Evolutionary conservation across 2,888 invertebrate species (phyloP).

Genomic region (Platynereis dumerilii): DNA sequence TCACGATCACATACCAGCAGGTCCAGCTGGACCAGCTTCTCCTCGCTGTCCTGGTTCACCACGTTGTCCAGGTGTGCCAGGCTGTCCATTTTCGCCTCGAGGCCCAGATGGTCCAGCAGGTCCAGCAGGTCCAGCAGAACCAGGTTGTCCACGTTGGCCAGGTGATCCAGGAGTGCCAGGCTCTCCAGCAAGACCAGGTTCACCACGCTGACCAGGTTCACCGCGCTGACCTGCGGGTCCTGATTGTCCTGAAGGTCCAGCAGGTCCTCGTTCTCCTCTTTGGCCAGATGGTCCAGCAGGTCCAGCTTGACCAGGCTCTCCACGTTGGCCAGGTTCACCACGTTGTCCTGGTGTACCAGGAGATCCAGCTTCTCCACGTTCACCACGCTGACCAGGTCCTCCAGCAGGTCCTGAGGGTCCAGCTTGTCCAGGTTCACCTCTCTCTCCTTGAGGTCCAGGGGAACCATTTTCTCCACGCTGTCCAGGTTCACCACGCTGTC

Average conservation of each 20-base stretch:
- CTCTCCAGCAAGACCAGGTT: slow-evolving; percentile 27
- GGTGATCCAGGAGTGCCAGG: slow-evolving; percentile 27
- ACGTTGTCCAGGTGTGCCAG: slow-evolving; percentile 27
- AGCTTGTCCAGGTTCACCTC: slow-evolving; percentile 22
- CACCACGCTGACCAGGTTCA: slow-evolving; percentile 14
- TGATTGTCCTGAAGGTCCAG: slow-evolving; percentile 57
- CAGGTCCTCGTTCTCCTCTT: slow-evolving; percentile 43
- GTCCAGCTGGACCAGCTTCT: slow-evolving; percentile 45
- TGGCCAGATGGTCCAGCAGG: slow-evolving; percentile 13
- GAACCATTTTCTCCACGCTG: slow-evolving; percentile 21
- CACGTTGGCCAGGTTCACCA: slow-evolving; percentile 62
- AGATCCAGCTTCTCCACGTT: slow-evolving; percentile 18
- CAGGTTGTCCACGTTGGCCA: slow-evolving; percentile 28
- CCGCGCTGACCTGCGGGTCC: slow-evolving; percentile 31
- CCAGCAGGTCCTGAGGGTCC: slow-evolving; percentile 30
- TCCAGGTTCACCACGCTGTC: slow-evolving; percentile 29
- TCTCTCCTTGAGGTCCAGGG: slow-evolving; percentile 14
- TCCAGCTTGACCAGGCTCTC: slow-evolving; percentile 66
- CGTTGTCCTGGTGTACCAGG: slow-evolving; percentile 14
- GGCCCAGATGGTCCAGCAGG: slow-evolving; percentile 27
- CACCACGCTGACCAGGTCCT: slow-evolving; percentile 19
- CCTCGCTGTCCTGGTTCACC: slow-evolving; percentile 40
- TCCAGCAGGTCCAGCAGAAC: slow-evolving; percentile 30
- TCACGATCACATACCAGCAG: slow-evolving; percentile 36
- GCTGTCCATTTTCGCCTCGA: slow-evolving; percentile 30